These are phyloP conservation scores for Junco hyemalis DNA, from an alignment of 2,113 vertebrate species.

Conservation along the genomic window DNA sequence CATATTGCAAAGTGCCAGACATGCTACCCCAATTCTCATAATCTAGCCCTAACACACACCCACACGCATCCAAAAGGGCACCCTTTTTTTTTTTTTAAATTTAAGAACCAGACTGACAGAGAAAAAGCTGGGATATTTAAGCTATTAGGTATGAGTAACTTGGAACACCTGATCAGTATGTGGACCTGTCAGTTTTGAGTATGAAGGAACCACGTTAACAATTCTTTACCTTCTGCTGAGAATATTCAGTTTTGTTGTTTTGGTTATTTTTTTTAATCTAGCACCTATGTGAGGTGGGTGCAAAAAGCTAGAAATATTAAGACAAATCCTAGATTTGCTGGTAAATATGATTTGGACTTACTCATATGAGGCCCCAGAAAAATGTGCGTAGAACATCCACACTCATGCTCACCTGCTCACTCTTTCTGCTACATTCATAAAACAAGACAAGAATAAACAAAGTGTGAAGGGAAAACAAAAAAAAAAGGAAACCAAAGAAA, in stretches of 20 bases:
- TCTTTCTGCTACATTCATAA: not conserved
- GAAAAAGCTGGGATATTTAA: not conserved
- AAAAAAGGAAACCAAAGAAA: not conserved
- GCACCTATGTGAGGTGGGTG: not conserved
- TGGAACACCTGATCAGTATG: not conserved
- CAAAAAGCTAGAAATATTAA: not conserved
- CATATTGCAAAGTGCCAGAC: not conserved
- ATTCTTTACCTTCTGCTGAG: not conserved
- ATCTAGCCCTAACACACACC: not conserved
- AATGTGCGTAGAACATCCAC: fast-evolving
- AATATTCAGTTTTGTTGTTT: not conserved
- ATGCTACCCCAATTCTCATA: not conserved
- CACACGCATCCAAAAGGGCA: not conserved
- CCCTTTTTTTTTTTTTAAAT: not conserved
- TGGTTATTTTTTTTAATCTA: not conserved
- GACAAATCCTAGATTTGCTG: not conserved
- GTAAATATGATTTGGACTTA: not conserved
- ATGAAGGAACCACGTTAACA: not conserved
- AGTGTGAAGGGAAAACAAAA: not conserved
- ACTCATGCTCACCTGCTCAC: not conserved
- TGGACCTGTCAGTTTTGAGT: not conserved
- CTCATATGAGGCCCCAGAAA: not conserved
- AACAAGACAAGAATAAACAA: not conserved
- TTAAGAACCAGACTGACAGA: not conserved
- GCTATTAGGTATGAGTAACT: not conserved